These are phyloP conservation scores for Conus ventricosus DNA, from an alignment of 1,140 invertebrate genomes.

Conservation along the genomic window DNA sequence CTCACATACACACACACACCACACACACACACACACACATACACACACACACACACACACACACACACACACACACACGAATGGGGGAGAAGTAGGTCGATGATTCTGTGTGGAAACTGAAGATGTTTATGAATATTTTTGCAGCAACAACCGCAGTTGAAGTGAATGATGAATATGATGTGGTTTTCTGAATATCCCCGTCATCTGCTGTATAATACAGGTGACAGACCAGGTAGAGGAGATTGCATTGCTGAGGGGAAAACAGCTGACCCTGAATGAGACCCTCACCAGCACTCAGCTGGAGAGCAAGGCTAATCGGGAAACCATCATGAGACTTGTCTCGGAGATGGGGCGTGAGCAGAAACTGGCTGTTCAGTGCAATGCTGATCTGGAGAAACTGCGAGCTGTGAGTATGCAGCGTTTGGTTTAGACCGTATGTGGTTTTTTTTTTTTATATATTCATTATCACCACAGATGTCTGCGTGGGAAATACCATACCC, in stretches of 20 bases:
- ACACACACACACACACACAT: too few species aligned
- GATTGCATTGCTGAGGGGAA: slow-evolving; percentile 73
- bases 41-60: too few species aligned
- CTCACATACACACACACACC: too few species aligned
- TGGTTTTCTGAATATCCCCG: too few species aligned
- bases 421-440: background rate
- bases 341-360: slow-evolving; percentile 73
- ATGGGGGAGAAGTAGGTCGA: too few species aligned
- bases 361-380: slow-evolving; percentile 64
- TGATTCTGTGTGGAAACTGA: too few species aligned
- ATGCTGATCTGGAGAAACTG: slow-evolving; percentile 65
- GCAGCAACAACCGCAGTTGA: too few species aligned
- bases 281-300: slow-evolving; percentile 66
- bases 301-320: slow-evolving; percentile 73
- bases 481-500: too few species aligned
- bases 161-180: too few species aligned
- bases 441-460: background rate
- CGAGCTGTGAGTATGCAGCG: slow-evolving; percentile 61
- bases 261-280: slow-evolving; percentile 70
- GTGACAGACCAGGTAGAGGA: slow-evolving; percentile 70
- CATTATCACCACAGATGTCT: too few species aligned
- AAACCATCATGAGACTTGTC: slow-evolving; percentile 75
- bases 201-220: slow-evolving; percentile 45
- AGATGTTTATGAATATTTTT: too few species aligned
- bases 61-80: too few species aligned